Conservation (phyloP, 2,797 vertebrate species). For the Malacoraja senta region DNA sequence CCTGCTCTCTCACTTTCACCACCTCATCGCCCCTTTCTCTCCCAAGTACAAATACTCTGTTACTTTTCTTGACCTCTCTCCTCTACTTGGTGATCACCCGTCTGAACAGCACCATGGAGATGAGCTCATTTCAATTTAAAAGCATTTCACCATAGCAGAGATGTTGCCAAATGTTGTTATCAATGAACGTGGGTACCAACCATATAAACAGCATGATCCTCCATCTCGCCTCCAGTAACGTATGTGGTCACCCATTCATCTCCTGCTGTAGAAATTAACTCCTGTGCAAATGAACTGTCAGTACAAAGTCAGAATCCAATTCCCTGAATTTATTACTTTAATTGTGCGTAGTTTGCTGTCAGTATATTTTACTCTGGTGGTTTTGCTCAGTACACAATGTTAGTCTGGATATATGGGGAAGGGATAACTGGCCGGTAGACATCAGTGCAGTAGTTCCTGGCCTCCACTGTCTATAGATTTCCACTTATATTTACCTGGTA, state of each 20-base stretch:
- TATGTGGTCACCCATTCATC: neutral
- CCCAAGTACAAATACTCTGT: neutral
- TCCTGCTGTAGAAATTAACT: constrained; percentile 11
- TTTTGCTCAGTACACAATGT: neutral
- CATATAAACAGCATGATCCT: neutral
- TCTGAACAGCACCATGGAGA: neutral
- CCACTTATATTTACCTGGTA: too few species aligned
- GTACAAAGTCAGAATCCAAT: neutral
- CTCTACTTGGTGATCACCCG: neutral
- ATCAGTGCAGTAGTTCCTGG: neutral
- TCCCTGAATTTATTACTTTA: neutral
- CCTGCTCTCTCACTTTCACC: too few species aligned
- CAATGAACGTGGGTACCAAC: neutral
- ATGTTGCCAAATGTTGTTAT: neutral
- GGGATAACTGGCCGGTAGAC: neutral
- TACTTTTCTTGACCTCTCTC: too few species aligned
- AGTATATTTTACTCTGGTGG: neutral
- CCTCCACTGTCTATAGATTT: neutral
- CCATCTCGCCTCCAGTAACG: neutral
- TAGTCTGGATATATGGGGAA: neutral
- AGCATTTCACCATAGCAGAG: neutral
- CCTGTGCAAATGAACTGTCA: neutral
- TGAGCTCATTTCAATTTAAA: neutral
- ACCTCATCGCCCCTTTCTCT: neutral
- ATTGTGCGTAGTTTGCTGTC: neutral